Evolutionary conservation across 2,888 invertebrate species (phyloP).

Genomic region (Drosophila kuntzei): DNA sequence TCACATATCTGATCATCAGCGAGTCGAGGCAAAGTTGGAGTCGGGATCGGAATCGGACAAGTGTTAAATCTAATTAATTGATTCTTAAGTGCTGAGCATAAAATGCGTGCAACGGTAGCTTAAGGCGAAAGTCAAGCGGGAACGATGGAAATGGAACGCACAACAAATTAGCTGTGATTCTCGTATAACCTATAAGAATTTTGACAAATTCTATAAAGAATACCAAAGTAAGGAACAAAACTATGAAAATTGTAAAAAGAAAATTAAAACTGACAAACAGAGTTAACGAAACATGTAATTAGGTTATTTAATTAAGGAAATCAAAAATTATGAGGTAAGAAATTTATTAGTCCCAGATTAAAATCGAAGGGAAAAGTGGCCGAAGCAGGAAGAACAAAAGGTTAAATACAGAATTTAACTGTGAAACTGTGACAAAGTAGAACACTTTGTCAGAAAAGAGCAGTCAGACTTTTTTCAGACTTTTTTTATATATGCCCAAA

Average conservation of each 20-base stretch:
- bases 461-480: too few species aligned
- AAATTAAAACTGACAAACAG: not conserved
- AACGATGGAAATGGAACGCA: slow-evolving; percentile 11
- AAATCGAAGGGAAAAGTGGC: too few species aligned
- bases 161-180: not conserved
- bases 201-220: not conserved
- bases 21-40: slow-evolving; percentile 1
- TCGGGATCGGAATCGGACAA: not conserved
- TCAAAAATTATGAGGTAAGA: too few species aligned
- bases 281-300: too few species aligned
- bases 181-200: not conserved
- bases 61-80: slow-evolving; percentile 45
- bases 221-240: not conserved
- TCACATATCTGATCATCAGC: not conserved
- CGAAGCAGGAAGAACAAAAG: too few species aligned
- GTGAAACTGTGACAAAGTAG: too few species aligned
- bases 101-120: slow-evolving; percentile 6
- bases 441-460: too few species aligned
- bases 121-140: not conserved
- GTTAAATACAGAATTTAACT: too few species aligned
- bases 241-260: not conserved
- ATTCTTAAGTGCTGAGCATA: slow-evolving; percentile 35
- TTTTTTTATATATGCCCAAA: too few species aligned
- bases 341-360: too few species aligned
- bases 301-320: too few species aligned